Evolutionary conservation across 30 jellyfish, hydroid and myxozoan genomes (phyloP), one percentile per base, ranked within the genome.

Genomic region (Phacellophora camtschatica): DNA sequence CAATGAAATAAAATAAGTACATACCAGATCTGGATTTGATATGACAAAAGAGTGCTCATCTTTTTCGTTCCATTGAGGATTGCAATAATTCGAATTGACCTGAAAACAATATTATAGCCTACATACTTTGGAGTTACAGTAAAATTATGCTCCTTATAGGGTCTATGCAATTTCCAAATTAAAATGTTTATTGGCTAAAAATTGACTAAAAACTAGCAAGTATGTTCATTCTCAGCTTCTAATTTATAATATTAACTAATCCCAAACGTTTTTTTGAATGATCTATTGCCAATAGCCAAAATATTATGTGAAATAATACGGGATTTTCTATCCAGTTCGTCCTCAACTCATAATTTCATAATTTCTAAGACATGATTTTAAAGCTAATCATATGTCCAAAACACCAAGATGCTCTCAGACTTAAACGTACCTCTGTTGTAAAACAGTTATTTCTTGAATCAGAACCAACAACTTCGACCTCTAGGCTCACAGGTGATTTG

Each of bases 51-150:
- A 29, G 32, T 59, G 83, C 19, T 71, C 77, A 12, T 30, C 55
- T n/a, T n/a, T n/a, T 16, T 86, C 79, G 37, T 75, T 61, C 96
- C 96, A 86, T n/a, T 41, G 78, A 6, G 96, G 96, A 36, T 76
- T 86, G 66, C 70, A 86, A 31, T 28, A 76, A 25, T 77, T 77
- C 15, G 84, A 41, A 86, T 30, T 46, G 3, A 69, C 94, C 94
- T 82, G 35, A 20, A 51, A 57, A n/a, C n/a, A n/a, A n/a, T n/a
- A n/a, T n/a, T n/a, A n/a, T n/a, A n/a, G n/a, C n/a, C n/a, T n/a
- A n/a, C n/a, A n/a, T n/a, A n/a, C n/a, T n/a, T n/a, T n/a, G n/a
- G n/a, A n/a, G n/a, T n/a, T n/a, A n/a, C n/a, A n/a, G n/a, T n/a
- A n/a, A n/a, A n/a, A n/a, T n/a, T n/a, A n/a, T n/a, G n/a, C n/a